Conservation (phyloP, 2,113 vertebrate genomes). For the Bos taurus region DNA sequence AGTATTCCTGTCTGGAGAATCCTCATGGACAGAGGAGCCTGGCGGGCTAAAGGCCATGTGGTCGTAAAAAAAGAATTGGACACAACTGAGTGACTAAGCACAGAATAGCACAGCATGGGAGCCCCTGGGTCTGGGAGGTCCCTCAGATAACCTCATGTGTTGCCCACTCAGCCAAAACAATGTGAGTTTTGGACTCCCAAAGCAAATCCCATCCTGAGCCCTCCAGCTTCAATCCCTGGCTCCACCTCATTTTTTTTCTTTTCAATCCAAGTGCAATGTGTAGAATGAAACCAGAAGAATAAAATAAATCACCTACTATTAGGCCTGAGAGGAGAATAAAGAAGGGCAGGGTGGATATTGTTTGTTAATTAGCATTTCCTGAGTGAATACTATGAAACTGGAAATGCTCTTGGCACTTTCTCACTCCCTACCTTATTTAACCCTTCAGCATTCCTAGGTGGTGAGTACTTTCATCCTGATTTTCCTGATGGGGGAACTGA, state of each 20-base stretch:
- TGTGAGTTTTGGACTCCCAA: not conserved
- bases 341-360: not conserved
- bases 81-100: not conserved
- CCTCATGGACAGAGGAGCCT: not conserved
- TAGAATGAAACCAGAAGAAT: not conserved
- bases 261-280: not conserved
- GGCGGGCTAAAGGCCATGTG: not conserved
- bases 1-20: not conserved
- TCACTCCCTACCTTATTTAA: not conserved
- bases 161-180: not conserved
- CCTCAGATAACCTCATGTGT: not conserved
- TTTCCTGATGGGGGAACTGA: not conserved
- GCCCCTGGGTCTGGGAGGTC: not conserved
- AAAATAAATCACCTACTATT: not conserved
- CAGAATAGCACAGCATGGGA: not conserved
- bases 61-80: not conserved
- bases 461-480: not conserved
- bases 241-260: not conserved
- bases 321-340: not conserved
- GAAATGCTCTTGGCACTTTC: not conserved
- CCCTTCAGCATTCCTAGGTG: not conserved
- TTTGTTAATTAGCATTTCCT: conserved; percentile 21
- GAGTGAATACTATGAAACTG: not conserved
- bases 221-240: not conserved
- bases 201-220: not conserved